Percentiles rank a stretch among this genome's conserved stretches.
Conservation (phyloP, 1,140 invertebrate species). For the Drosophila lacteicornis region DNA sequence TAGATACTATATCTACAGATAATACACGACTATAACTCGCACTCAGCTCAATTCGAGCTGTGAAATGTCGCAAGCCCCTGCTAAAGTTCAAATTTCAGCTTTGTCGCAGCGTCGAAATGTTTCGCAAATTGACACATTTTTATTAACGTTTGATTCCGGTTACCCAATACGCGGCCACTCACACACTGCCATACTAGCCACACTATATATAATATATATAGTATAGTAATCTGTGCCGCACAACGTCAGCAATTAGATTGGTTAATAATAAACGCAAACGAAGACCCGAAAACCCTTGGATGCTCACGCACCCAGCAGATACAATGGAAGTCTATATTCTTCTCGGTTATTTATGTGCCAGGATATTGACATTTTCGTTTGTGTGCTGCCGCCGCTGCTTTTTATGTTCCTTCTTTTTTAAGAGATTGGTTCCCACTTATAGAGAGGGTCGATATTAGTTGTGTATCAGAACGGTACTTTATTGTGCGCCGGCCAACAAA, state of each 20-base stretch:
- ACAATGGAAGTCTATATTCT: conserved; percentile 59
- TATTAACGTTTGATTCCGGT: conserved; percentile 62
- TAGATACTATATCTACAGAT: conserved; percentile 14
- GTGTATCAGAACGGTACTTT: conserved; percentile 67
- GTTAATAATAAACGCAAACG: conserved; percentile 37
- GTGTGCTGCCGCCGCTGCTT: conserved; percentile 55
- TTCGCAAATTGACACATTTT: conserved; percentile 79
- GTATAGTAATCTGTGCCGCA: conserved; percentile 63
- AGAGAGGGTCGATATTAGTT: conserved; percentile 42
- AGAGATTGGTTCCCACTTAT: conserved; percentile 11
- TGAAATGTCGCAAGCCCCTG: conserved; percentile 58
- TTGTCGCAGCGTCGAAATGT: conserved; percentile 47
- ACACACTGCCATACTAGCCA: background rate
- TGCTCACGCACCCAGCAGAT: conserved; percentile 31
- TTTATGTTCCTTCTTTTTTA: conserved; percentile 38
- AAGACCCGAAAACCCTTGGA: conserved; percentile 27
- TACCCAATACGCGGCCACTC: conserved; percentile 49
- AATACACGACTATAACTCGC: conserved; percentile 11
- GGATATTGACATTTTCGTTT: conserved; percentile 74
- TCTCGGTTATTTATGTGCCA: conserved; percentile 70
- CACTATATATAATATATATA: conserved; percentile 12
- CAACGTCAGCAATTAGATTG: conserved; percentile 65
- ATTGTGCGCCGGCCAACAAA: conserved; percentile 58
- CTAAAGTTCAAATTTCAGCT: conserved; percentile 67
- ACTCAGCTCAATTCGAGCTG: conserved; percentile 37